A percentile compares a stretch with the other conserved stretches of the same genome.
These are phyloP conservation scores for Laticauda laticaudata DNA, from an alignment of 2,113 vertebrate species.

Conservation along the genomic window DNA sequence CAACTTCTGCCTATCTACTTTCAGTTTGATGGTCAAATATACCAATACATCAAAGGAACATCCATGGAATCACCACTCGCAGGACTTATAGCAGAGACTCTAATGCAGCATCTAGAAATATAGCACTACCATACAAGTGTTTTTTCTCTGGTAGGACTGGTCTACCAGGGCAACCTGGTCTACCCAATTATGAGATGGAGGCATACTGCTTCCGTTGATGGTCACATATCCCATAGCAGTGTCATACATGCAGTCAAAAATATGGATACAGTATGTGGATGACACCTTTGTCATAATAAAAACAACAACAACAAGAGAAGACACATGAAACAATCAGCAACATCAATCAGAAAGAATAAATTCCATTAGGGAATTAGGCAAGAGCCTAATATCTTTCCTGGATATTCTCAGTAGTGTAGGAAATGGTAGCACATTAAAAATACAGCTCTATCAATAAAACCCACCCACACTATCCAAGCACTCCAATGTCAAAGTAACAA, in stretches of 20 bases:
- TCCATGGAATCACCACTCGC: not conserved
- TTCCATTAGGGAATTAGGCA: not conserved
- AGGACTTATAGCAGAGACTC: not conserved
- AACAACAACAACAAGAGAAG: not conserved
- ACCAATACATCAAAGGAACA: not conserved
- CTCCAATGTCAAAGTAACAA: not conserved
- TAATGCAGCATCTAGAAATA: not conserved
- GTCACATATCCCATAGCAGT: not conserved
- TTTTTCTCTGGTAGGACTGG: too few relatives aligned
- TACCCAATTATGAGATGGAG: too few relatives aligned
- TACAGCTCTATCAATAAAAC: not conserved
- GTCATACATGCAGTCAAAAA: not conserved
- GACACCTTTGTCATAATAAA: not conserved
- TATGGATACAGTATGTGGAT: not conserved
- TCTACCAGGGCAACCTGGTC: too few relatives aligned
- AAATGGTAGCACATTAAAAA: not conserved
- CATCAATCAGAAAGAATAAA: not conserved
- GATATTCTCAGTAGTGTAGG: not conserved
- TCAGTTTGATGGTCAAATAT: not conserved
- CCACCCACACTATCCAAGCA: not conserved
- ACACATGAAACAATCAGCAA: not conserved
- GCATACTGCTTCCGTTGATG: too few relatives aligned
- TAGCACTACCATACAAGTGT: not conserved
- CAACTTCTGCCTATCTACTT: not conserved
- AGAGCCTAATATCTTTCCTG: not conserved